phyloP scores from a whole-genome alignment of 2,797 vertebrate species.

The Myotis pilosus region DNA sequence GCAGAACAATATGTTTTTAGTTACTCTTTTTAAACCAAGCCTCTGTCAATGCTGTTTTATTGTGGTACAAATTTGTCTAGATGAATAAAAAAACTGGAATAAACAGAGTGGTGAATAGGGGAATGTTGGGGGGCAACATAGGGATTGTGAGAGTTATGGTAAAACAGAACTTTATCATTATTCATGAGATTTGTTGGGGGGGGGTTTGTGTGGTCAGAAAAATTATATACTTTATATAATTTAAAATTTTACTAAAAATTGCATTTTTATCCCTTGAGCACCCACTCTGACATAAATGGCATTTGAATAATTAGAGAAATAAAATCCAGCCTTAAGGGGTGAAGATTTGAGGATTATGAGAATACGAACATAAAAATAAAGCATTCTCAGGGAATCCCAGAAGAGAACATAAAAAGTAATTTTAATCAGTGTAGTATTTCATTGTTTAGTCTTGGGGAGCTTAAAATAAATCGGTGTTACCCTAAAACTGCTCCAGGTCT shows the following conservation, averaged over 20 bases:
- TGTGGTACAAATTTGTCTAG: background rate
- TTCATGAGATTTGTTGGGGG: background rate
- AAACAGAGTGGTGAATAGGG: background rate
- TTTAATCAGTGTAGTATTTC: background rate
- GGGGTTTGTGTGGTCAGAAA: background rate
- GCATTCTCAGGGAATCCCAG: background rate
- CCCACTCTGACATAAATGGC: background rate
- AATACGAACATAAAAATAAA: slow-evolving; percentile 6
- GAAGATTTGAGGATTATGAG: background rate
- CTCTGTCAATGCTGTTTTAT: background rate
- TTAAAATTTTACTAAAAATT: background rate
- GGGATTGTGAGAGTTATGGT: background rate
- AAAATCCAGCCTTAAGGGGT: background rate
- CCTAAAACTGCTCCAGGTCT: background rate
- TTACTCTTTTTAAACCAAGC: background rate
- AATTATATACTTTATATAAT: background rate
- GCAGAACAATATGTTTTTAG: background rate
- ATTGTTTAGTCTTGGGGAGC: background rate
- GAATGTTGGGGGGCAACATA: background rate
- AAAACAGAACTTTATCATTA: background rate
- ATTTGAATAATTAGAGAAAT: background rate
- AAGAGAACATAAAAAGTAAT: background rate
- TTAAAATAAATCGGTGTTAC: background rate
- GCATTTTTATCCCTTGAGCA: background rate
- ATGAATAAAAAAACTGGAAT: background rate